phyloP scores from a whole-genome alignment of 2,113 vertebrate species.

The Sminthopsis crassicaudata region DNA sequence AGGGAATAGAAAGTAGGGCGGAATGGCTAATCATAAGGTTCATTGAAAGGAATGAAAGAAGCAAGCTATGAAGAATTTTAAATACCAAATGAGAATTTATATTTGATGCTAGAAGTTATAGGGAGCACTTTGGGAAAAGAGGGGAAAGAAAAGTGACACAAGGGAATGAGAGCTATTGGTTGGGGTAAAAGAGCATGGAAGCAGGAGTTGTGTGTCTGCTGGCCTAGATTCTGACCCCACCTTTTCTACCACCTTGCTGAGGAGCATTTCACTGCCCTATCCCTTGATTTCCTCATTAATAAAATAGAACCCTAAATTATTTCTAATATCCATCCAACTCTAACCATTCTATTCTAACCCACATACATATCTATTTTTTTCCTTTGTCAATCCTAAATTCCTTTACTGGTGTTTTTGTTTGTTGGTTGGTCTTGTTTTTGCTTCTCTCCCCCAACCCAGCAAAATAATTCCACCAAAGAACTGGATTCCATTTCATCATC shows the following conservation, averaged over 20 bases:
- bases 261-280: neutral
- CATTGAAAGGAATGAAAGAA: neutral
- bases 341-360: neutral
- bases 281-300: neutral
- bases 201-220: neutral
- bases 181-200: neutral
- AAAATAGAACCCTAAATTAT: neutral
- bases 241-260: neutral
- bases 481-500: neutral
- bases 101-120: neutral
- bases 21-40: neutral
- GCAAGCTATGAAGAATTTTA: neutral
- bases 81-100: neutral
- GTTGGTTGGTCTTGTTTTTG: neutral
- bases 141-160: no score
- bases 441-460: neutral
- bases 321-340: neutral
- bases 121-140: neutral
- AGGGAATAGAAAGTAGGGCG: neutral
- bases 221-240: neutral
- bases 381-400: neutral
- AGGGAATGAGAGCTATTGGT: neutral
- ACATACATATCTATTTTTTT: neutral
- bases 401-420: neutral
- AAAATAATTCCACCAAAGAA: neutral